A percentile compares a stretch with the other conserved stretches of the same genome.
These are phyloP conservation scores for Cantharis flavilabris DNA, from an alignment of 2,888 invertebrate genomes.

Conservation along the genomic window DNA sequence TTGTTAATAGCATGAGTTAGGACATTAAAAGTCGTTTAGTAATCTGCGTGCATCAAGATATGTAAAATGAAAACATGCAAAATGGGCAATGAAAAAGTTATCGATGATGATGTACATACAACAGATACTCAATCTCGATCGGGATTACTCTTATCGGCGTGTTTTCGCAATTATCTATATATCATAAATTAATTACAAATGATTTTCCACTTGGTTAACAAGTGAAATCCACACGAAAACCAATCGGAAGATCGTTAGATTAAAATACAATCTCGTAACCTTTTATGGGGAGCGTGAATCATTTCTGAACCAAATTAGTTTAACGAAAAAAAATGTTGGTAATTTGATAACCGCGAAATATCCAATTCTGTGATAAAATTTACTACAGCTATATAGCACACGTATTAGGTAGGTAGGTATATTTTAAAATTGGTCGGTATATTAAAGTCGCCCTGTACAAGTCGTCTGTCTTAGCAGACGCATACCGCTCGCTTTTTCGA, in stretches of 20 bases:
- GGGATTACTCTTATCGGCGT: slow-evolving; percentile 22
- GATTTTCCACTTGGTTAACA: neutral
- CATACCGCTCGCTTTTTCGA: slow-evolving; percentile 44
- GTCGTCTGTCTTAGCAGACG: slow-evolving; percentile 47
- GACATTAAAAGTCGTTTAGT: slow-evolving; percentile 54
- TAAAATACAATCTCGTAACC: neutral
- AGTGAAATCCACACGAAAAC: neutral
- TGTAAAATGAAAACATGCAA: slow-evolving; percentile 56
- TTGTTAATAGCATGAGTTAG: slow-evolving; percentile 54
- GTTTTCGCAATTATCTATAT: neutral
- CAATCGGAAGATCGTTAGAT: neutral
- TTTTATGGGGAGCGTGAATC: neutral
- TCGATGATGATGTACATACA: slow-evolving; percentile 19
- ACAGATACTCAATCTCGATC: slow-evolving; percentile 36
- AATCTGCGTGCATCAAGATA: slow-evolving; percentile 56
- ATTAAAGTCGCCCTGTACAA: slow-evolving; percentile 39
- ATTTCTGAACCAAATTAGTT: neutral
- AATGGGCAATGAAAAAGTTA: slow-evolving; percentile 51
- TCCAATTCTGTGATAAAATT: neutral
- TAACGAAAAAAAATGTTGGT: neutral
- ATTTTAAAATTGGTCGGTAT: neutral
- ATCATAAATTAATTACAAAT: neutral
- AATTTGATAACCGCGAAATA: neutral
- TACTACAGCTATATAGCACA: neutral
- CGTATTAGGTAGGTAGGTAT: no score